Evolutionary conservation across 2,113 vertebrate genomes (phyloP), one percentile per base, ranked within the genome.

Genomic region (Corvus hawaiiensis): DNA sequence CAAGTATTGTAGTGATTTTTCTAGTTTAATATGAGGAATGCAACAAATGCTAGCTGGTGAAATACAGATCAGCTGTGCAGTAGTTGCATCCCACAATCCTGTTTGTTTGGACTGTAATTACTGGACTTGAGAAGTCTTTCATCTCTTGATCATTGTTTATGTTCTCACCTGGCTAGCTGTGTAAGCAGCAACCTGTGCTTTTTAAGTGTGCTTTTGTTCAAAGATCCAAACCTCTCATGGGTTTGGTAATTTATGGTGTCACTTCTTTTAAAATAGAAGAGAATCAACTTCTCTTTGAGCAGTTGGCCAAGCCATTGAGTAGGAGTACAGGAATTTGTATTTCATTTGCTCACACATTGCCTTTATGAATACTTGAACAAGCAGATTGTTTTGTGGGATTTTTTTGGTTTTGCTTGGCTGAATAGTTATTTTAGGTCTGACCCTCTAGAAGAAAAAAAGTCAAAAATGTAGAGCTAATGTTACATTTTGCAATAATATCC

Each of bases 401-500:
- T 61, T 62, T 51, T 39, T 56, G 0, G 21, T 71, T 56, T 64
- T 58, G 13, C 13, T 66, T 61, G 28, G 11, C 68, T 58, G 7
- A n/a, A 13, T 2, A 52, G 46, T 41, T 55, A 7, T 80, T 91
- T 93, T 58, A 76, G 11, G 14, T 87, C 18, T 68, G 13, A 69
- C 77, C 18, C 30, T 52, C 30, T 55, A 37, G 16, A 78, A 22
- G 11, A 22, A 35, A 80, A 83, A 43, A 19, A 5, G 6, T 56
- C 15, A 18, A 54, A 67, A 44, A 15, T 32, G 6, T 10, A 16
- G 17, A 64, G 4, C 55, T 61, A 48, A 59, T 9, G 20, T 77
- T 73, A 55, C 0, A 0, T 51, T 72, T 61, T 66, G 58, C 37
- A 37, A 0, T 51, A 44, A 16, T 24, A 48, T 4, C 56, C 11